Conservation (phyloP, 2,113 vertebrate genomes). For the Sylvia atricapilla region DNA sequence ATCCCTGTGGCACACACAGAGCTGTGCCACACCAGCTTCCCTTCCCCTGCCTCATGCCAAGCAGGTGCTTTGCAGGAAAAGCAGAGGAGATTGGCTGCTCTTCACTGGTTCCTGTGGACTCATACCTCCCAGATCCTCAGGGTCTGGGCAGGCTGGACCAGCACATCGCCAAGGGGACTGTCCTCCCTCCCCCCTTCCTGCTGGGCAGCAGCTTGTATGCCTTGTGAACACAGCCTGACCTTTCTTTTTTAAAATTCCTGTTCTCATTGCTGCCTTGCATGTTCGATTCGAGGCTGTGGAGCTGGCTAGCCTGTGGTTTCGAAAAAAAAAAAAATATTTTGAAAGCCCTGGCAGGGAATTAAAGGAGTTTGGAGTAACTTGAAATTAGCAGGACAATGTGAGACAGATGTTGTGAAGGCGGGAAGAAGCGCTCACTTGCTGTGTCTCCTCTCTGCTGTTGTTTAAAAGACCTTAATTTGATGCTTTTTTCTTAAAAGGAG, state of each 20-base stretch:
- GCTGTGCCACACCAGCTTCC: fast-evolving
- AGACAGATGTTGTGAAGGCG: conserved; percentile 44
- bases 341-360: conserved; percentile 43
- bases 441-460: background rate
- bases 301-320: conserved; percentile 34
- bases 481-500: background rate
- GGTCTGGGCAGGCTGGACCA: background rate
- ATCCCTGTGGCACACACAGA: fast-evolving
- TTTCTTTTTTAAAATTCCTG: background rate
- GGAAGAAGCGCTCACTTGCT: background rate
- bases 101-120: background rate
- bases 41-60: fast-evolving
- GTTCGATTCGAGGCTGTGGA: background rate
- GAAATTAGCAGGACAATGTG: conserved; percentile 30
- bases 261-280: background rate
- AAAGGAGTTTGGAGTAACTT: conserved; percentile 28
- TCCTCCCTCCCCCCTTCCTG: background rate
- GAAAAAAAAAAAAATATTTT: background rate
- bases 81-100: background rate
- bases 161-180: fast-evolving
- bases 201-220: background rate
- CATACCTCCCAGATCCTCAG: fast-evolving
- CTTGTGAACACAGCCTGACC: background rate
- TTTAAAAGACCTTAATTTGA: conserved; percentile 14
- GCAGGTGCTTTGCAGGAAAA: background rate